Evolutionary conservation across 2,113 vertebrate species (phyloP), one percentile per base, ranked within the genome.

Genomic region (Mustelus asterias): DNA sequence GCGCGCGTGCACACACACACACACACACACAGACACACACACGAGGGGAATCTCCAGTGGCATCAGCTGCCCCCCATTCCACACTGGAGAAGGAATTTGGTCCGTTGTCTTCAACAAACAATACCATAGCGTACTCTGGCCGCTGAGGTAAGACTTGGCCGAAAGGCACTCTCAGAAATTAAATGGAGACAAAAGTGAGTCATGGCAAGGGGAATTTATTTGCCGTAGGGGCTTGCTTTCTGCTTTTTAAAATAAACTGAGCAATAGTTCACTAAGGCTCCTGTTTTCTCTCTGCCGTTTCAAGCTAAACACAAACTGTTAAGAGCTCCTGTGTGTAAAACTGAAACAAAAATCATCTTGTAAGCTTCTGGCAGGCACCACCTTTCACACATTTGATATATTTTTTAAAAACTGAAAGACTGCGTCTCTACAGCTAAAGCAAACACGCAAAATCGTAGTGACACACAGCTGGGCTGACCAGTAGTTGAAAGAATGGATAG

Each of bases 211-310:
- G 10, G 11, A 93, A 93, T 92, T 65, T 33, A 13, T 65, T 65
- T 65, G 58, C 89, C 11, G 22, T 63, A 37, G 18, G 5, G 58
- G 29, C 26, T 60, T 63, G 11, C 60, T 65, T 65, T 37, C 89
- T 93, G 89, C 89, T 93, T 65, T 76, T 67, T 63, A 93, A n/a
- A 37, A 65, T 67, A 93, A 20, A 65, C 37, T 65, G 60, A 93
- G 33, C 60, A 65, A n/a, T 93, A 93, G 60, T 65, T 65, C 1
- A 37, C 14, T 7, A 37, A 16, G 33, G 33, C 18, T 93, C 89
- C 89, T 37, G 33, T 67, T 93, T 93, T 93, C 89, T 65, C 33
- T 93, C 1, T n/a, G 60, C 89, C n/a, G 10, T 67, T 93, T 93
- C 60, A 93, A n/a, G n/a, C 60, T 67, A 93, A 65, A 37, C n/a